Percentiles rank a stretch among this genome's conserved stretches.
These are phyloP conservation scores for Ips nitidus DNA, from an alignment of 1,140 invertebrate species.

Conservation along the genomic window DNA sequence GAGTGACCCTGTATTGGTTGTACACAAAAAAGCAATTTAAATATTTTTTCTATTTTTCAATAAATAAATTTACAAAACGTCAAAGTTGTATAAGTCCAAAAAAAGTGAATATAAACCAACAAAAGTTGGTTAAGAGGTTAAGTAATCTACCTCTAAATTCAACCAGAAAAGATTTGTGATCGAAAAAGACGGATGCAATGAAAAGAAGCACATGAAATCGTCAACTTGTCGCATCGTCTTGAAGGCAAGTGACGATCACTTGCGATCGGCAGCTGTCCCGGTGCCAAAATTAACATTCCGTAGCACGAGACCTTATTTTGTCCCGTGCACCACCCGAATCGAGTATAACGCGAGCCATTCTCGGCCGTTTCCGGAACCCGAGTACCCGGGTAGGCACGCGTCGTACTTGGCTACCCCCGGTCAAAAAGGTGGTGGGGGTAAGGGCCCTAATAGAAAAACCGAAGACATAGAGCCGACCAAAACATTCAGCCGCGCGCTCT, in stretches of 20 bases:
- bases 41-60: too few species aligned
- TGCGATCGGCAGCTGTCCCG: conserved; percentile 32
- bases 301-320: conserved; percentile 35
- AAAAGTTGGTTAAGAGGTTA: too few species aligned
- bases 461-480: conserved; percentile 41
- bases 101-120: too few species aligned
- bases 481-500: conserved; percentile 41
- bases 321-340: conserved; percentile 34
- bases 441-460: conserved; percentile 34
- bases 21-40: too few species aligned
- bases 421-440: conserved; percentile 35
- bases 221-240: conserved; percentile 18
- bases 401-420: conserved; percentile 23
- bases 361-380: conserved; percentile 23
- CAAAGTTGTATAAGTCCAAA: too few species aligned
- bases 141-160: too few species aligned
- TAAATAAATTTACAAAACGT: too few species aligned
- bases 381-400: conserved; percentile 34
- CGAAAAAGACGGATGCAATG: too few species aligned
- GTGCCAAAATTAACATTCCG: conserved; percentile 38
- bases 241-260: conserved; percentile 25
- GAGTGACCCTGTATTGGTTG: too few species aligned
- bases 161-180: too few species aligned
- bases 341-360: conserved; percentile 14
- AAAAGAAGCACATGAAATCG: background rate